These are phyloP conservation scores for Aleiodes sp. DNA, from an alignment of 1,140 invertebrate species.

Conservation along the genomic window DNA sequence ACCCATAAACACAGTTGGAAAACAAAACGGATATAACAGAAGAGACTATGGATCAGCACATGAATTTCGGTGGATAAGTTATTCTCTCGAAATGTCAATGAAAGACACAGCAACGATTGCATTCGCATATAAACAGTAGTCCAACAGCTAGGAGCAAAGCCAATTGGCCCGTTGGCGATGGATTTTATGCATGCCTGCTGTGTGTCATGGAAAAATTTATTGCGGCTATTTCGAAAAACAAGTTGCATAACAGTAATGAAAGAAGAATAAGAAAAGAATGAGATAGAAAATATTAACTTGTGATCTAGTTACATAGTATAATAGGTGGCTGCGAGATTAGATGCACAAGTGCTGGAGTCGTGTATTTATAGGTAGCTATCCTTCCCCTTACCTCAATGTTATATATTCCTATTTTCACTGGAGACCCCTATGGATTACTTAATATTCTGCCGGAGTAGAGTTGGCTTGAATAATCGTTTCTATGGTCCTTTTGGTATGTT, in stretches of 20 bases:
- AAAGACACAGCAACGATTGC: not conserved
- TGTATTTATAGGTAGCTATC: conserved; percentile 1
- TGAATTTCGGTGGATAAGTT: conserved; percentile 1
- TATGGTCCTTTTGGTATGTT: conserved; percentile 7
- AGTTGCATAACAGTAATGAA: conserved; percentile 2
- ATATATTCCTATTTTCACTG: conserved; percentile 49
- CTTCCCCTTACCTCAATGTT: conserved; percentile 5
- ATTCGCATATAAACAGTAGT: conserved; percentile 5
- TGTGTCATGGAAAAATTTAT: conserved; percentile 48
- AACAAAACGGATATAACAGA: conserved; percentile 27
- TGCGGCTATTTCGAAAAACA: conserved; percentile 45
- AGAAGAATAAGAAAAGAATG: no score
- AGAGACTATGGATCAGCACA: not conserved
- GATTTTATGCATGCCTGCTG: conserved; percentile 36
- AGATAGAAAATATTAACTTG: no score
- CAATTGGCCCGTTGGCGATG: conserved; percentile 30
- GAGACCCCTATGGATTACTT: conserved; percentile 46
- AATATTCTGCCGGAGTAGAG: conserved; percentile 48
- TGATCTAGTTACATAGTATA: no score
- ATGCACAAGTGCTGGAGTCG: not conserved
- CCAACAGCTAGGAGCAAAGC: not conserved
- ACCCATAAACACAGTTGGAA: not conserved
- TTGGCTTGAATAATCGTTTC: conserved; percentile 41
- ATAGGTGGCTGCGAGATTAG: no score
- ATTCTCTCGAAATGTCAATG: not conserved